Evolutionary conservation across 2,888 invertebrate species (phyloP).

Genomic region (Pristionchus fissidentatus): DNA sequence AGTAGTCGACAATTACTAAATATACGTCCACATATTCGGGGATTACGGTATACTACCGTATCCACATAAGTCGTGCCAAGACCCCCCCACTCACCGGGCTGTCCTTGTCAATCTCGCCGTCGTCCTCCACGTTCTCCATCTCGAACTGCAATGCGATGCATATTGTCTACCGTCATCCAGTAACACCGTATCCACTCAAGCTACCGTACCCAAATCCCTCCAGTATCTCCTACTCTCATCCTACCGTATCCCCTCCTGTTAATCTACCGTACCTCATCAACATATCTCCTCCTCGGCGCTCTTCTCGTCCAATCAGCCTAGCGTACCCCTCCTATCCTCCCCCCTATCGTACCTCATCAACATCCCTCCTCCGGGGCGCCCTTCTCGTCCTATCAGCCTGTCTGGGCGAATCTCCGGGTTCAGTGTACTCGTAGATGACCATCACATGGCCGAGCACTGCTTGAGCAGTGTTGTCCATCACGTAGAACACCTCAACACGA

Average conservation of each 20-base stretch:
- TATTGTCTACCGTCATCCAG: neutral
- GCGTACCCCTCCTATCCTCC: neutral
- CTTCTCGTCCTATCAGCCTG: slow-evolving; percentile 24
- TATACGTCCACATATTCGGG: too few relatives aligned
- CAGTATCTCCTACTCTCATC: too few relatives aligned
- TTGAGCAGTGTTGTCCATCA: slow-evolving; percentile 56
- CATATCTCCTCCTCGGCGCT: neutral
- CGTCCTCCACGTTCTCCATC: slow-evolving; percentile 58
- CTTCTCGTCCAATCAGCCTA: neutral
- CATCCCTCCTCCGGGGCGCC: slow-evolving; percentile 6
- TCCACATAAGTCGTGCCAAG: neutral
- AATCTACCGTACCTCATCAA: neutral
- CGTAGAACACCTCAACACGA: slow-evolving; percentile 59
- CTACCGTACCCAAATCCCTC: too few relatives aligned
- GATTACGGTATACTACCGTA: neutral
- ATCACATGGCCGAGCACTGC: slow-evolving; percentile 57
- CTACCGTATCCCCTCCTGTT: neutral
- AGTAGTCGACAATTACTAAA: too few relatives aligned
- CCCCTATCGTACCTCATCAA: neutral
- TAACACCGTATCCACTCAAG: neutral
- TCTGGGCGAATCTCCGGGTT: slow-evolving; percentile 59
- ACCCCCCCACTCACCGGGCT: slow-evolving; percentile 53
- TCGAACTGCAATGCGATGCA: neutral
- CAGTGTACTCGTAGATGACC: slow-evolving; percentile 62
- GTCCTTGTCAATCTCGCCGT: slow-evolving; percentile 61